These are phyloP conservation scores for Hymenochirus boettgeri DNA, from an alignment of 2,113 vertebrate species.

Conservation along the genomic window DNA sequence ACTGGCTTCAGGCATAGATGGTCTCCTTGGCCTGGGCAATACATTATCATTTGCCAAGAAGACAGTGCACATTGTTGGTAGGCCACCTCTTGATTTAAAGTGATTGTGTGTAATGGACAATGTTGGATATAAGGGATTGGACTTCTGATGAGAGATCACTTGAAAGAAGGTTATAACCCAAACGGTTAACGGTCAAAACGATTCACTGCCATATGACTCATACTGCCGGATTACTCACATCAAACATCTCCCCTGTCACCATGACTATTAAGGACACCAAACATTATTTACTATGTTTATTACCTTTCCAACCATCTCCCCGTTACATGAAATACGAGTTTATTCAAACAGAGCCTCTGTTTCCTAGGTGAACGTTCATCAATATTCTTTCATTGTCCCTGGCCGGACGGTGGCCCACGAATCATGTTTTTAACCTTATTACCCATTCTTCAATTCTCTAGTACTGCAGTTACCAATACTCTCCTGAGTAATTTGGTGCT, in stretches of 20 bases:
- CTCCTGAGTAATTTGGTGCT: conserved; percentile 20
- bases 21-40: too few relatives aligned
- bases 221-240: not conserved
- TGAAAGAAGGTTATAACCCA: too few relatives aligned
- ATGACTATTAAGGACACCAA: too few relatives aligned
- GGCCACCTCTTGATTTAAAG: too few relatives aligned
- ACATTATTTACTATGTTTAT: conserved; percentile 15
- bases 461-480: conserved; percentile 47
- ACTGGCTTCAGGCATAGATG: too few relatives aligned
- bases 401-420: not conserved
- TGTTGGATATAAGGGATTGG: too few relatives aligned
- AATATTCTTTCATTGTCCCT: conserved; percentile 10
- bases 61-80: too few relatives aligned
- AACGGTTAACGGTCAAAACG: too few relatives aligned
- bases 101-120: too few relatives aligned
- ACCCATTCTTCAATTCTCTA: conserved; percentile 13
- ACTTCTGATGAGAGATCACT: too few relatives aligned
- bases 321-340: conserved; percentile 13
- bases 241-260: not conserved
- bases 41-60: too few relatives aligned
- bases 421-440: conserved; percentile 4
- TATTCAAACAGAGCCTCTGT: not conserved
- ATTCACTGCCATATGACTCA: not conserved
- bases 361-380: conserved; percentile 28
- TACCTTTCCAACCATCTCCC: conserved; percentile 3